Evolutionary conservation across 2,888 invertebrate genomes (phyloP).

Genomic region (Stramonita haemastoma): DNA sequence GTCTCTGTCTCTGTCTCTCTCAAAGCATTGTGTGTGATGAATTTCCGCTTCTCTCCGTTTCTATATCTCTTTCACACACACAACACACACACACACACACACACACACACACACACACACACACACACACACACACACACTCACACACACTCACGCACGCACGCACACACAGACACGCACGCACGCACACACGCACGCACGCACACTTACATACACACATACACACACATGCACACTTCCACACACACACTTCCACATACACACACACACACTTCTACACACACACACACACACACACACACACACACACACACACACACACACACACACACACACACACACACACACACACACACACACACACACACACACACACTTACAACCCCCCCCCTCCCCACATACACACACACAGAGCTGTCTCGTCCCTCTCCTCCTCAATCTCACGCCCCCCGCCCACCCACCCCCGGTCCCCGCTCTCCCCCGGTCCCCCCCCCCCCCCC

Average conservation of each 20-base stretch:
- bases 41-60: too few relatives aligned
- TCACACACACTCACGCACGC: neutral
- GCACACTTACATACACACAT: neutral
- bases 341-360: neutral
- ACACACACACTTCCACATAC: constrained; percentile 13
- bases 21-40: too few relatives aligned
- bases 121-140: neutral
- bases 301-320: neutral
- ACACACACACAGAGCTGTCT: too few relatives aligned
- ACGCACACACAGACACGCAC: neutral
- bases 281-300: neutral
- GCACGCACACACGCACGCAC: neutral
- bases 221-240: neutral
- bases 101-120: neutral
- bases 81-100: neutral
- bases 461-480: too few relatives aligned
- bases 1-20: too few relatives aligned
- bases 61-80: too few relatives aligned
- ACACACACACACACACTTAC: neutral
- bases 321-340: neutral
- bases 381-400: too few relatives aligned
- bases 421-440: too few relatives aligned
- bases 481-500: too few relatives aligned
- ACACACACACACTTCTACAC: constrained; percentile 12
- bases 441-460: too few relatives aligned